Base-by-base conservation (phyloP, 1,140 invertebrate genomes). In the Nasonia vitripennis region DNA sequence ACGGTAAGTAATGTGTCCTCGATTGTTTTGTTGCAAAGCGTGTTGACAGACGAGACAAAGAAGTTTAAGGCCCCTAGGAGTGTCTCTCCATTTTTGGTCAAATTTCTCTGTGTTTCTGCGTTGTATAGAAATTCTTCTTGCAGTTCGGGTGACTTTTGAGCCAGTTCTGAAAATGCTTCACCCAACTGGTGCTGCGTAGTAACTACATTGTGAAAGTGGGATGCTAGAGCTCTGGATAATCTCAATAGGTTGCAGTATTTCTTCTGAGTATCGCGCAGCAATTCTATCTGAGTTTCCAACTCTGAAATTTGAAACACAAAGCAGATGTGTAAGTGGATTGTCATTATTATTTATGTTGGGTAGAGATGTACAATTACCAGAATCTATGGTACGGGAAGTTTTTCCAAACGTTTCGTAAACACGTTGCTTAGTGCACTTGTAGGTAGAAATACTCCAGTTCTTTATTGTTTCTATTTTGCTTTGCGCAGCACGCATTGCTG, bases 371-470 rank as follows among this genome's bases (percentile, higher is more conserved):
- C 78, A 84, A 74, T 92, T 91, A 97, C 96, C 97, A 88, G 97
- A 95, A 93, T 99, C 98, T 82, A 98, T 96, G 55, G 98, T 99
- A 86, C 97, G 94, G 20, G 97, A 97, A 67, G 97, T 96, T 94
- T 99, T 99, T 3, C 98, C 98, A 73, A 99, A 94, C 93, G 98
- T 98, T 92, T 99, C 98, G 90, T 98, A 97, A 93, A 99, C 96
- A 71, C 98, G 94, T 92, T 99, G 98, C 88, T 97, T 97, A 0
- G 98, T 99, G 91, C 98, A 99, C 93, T 99, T 99, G 91, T 98
- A 99, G 1, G 98, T 99, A 82, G 98, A 98, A 90, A 99, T 97
- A 90, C 98, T 98, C 98, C 98, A 99, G 90, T 97, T 98, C 92
- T 97, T 98, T 68, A 99, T 94, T 62, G 96, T 96, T 91, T 99